phyloP scores from a whole-genome alignment of 2,888 invertebrate genomes.

The Lordiphosa andalusiaca region DNA sequence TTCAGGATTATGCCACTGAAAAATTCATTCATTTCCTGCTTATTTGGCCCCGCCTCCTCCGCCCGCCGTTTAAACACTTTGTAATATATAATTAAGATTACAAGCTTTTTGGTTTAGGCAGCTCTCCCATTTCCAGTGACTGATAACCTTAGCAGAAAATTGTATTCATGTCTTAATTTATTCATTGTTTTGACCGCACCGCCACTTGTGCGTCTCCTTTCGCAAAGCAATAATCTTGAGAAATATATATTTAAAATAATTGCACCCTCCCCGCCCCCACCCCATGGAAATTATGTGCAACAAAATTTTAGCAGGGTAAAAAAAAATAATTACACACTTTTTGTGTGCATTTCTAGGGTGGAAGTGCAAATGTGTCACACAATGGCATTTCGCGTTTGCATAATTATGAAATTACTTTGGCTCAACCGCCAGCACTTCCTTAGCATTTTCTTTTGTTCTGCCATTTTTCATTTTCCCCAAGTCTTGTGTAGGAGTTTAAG shows the following conservation, averaged over 20 bases:
- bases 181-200: slow-evolving; percentile 24
- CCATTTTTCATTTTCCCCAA: slow-evolving; percentile 9
- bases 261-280: not conserved
- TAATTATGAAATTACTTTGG: slow-evolving; percentile 71
- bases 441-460: slow-evolving; percentile 36
- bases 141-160: slow-evolving; percentile 68
- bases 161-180: slow-evolving; percentile 67
- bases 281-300: slow-evolving; percentile 3
- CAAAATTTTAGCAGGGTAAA: slow-evolving; percentile 5
- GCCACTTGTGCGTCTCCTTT: not conserved
- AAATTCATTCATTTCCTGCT: slow-evolving; percentile 73
- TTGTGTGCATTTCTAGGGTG: slow-evolving; percentile 36
- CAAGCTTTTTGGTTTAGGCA: slow-evolving; percentile 66
- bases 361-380: slow-evolving; percentile 49
- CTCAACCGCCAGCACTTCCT: slow-evolving; percentile 62
- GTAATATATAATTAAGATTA: slow-evolving; percentile 75
- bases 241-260: slow-evolving; percentile 12
- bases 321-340: slow-evolving; percentile 59
- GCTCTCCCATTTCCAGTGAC: slow-evolving; percentile 45
- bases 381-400: slow-evolving; percentile 62
- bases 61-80: slow-evolving; percentile 50
- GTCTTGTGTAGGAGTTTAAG: not conserved
- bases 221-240: not conserved
- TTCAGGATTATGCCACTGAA: slow-evolving; percentile 70
- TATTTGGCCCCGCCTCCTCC: slow-evolving; percentile 29